These are phyloP conservation scores for Diplodus puntazzo DNA, from an alignment of 2,797 vertebrate genomes.

Conservation along the genomic window DNA sequence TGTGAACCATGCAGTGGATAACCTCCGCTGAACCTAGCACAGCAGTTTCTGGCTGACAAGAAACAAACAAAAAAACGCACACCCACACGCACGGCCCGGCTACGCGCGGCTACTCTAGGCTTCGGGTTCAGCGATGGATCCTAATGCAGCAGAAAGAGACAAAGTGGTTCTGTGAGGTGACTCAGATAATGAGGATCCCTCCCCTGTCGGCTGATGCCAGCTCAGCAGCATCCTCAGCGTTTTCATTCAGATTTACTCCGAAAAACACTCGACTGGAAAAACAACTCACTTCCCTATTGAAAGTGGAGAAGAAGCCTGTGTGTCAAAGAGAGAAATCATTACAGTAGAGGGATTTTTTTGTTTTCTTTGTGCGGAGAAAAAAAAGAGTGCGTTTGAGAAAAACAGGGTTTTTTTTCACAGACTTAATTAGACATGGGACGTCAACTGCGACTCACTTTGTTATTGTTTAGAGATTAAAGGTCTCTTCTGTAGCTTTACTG, in stretches of 20 bases:
- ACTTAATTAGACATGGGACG: constrained; percentile 21
- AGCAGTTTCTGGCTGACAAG: constrained; percentile 51
- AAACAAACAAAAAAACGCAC: constrained; percentile 44
- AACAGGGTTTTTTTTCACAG: background rate
- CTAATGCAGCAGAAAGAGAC: constrained; percentile 63
- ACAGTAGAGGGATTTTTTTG: background rate
- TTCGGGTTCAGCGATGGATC: constrained; percentile 52
- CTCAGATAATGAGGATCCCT: constrained; percentile 75
- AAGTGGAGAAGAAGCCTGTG: constrained; percentile 3
- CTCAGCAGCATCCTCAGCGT: constrained; percentile 81
- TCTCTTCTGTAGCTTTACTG: constrained; percentile 32
- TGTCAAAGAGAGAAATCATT: background rate
- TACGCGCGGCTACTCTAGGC: constrained; percentile 29
- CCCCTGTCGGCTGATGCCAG: constrained; percentile 56
- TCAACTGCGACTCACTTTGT: constrained; percentile 27
- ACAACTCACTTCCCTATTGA: constrained; percentile 35
- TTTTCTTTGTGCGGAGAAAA: constrained; percentile 20
- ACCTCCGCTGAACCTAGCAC: constrained; percentile 35
- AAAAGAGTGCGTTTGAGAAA: background rate
- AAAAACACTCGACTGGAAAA: constrained; percentile 74
- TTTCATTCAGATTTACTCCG: constrained; percentile 73
- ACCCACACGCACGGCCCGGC: constrained; percentile 19
- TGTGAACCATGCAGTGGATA: constrained; percentile 57
- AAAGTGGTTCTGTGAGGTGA: constrained; percentile 70
- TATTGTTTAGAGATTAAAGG: constrained; percentile 51